phyloP scores from a whole-genome alignment of 2,797 vertebrate genomes.

The Onychomys leucogaster region DNA sequence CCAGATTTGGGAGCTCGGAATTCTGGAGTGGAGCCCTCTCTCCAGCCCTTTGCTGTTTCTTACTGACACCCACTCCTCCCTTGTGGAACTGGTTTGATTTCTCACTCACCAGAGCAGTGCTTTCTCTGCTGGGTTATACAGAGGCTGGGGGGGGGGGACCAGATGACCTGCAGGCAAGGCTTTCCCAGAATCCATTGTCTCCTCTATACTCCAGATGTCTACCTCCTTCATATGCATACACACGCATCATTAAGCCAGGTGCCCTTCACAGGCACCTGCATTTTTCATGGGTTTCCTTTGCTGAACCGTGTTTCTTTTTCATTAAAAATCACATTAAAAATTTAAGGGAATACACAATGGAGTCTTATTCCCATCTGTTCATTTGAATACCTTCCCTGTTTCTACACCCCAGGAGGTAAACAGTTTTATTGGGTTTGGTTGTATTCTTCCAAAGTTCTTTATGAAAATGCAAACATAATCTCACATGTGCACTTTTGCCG shows the following conservation, averaged over 20 bases:
- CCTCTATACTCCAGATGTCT: neutral
- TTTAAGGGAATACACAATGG: neutral
- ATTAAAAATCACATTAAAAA: constrained; percentile 1
- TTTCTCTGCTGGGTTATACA: neutral
- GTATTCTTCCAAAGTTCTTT: constrained; percentile 25
- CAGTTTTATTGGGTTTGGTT: neutral
- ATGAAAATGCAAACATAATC: neutral
- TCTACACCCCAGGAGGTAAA: neutral
- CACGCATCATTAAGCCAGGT: neutral
- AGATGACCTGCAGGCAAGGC: neutral
- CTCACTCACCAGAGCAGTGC: neutral
- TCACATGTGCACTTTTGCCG: neutral
- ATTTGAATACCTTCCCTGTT: neutral
- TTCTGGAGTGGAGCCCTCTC: neutral
- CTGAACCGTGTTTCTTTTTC: neutral
- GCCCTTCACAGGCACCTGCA: neutral
- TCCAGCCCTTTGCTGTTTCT: neutral
- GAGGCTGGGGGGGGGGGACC: neutral
- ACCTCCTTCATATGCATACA: neutral
- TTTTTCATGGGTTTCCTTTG: neutral
- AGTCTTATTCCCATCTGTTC: neutral
- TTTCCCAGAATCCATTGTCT: neutral
- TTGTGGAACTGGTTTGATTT: neutral
- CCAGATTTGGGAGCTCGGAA: neutral
- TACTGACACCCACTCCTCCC: neutral